Evolutionary conservation across 1,140 invertebrate species (phyloP), one percentile per base, ranked within the genome.

Genomic region (Trachymyrmex cornetzi): DNA sequence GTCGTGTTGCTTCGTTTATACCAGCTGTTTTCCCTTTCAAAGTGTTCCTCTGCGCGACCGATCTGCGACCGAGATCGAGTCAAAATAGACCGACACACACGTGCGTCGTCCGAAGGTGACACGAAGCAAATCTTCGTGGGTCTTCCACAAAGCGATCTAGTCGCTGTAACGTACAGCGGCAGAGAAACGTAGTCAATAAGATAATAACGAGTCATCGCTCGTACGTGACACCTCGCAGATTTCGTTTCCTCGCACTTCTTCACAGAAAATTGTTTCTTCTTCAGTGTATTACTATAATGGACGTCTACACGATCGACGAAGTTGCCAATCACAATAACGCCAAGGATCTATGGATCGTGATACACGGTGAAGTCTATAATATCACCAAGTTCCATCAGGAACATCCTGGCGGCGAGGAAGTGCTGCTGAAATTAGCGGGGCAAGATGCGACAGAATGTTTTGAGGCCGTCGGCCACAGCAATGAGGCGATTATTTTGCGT

Each of bases 401-500:
- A 96, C 98, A 99, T 96, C 98, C 98, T 14, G 98, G 98, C 22
- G 98, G 98, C 34, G 97, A 97, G 89, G 98, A 99, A 92, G 97
- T 98, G 48, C 95, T 99, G 69, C 84, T 98, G 24, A 96, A 98
- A 88, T 96, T 97, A 87, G 97, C 96, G 2, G 98, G 98, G 16
- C 93, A 94, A 61, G 97, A 98, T 94, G 97, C 96, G 0, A 98
- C 97, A 7, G 96, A 96, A 79, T 96, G 97, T 82, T 99, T 98
- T 96, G 97, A 98, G 92, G 98, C 98, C 92, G 97, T 98, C 77
- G 98, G 98, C 0, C 98, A 99, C 95, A 97, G 97, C 22, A 95
- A 95, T 1, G 98, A 98, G 95, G 98, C 98, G 1, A 92, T 69
- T 50, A 96, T 71, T 96, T 95, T 98, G 93, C 96, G 98, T 93